Percentiles rank a stretch among this genome's conserved stretches.
These are phyloP conservation scores for Pimephales promelas DNA, from an alignment of 2,113 vertebrate genomes.

Conservation along the genomic window DNA sequence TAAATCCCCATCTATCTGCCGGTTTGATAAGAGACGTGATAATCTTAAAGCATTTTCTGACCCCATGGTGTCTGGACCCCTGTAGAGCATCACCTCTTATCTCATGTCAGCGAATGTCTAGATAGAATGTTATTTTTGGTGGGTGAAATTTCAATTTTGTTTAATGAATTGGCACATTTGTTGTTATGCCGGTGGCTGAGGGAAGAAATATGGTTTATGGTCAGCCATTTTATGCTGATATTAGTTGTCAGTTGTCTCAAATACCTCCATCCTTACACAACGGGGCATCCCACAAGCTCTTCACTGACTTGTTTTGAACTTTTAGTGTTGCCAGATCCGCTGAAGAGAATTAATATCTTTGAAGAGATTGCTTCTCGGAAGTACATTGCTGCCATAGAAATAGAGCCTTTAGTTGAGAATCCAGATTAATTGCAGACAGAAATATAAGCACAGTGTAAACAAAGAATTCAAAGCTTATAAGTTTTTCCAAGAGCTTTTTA, in stretches of 20 bases:
- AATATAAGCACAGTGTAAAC: not conserved
- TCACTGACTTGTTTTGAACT: not conserved
- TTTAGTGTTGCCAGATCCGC: not conserved
- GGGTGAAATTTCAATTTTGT: not conserved
- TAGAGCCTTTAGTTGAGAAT: conserved; percentile 12
- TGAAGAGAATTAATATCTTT: not conserved
- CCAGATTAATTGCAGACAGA: not conserved
- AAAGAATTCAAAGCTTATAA: not conserved
- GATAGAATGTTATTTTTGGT: not conserved
- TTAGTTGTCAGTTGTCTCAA: not conserved
- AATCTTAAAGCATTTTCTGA: not conserved
- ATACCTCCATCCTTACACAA: not conserved
- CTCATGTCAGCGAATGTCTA: not conserved
- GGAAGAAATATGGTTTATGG: not conserved
- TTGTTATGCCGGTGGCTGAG: not conserved
- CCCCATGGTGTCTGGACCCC: not conserved
- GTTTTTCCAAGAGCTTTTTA: not conserved
- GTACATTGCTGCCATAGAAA: conserved; percentile 6
- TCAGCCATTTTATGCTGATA: too few relatives aligned
- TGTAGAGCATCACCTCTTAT: not conserved
- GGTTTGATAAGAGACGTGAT: not conserved
- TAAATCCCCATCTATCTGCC: not conserved
- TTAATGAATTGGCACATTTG: not conserved
- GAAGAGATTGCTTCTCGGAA: conserved; percentile 11
- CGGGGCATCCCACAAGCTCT: not conserved